phyloP scores from a whole-genome alignment of 2,888 invertebrate genomes.

The Anoncus sp. region DNA sequence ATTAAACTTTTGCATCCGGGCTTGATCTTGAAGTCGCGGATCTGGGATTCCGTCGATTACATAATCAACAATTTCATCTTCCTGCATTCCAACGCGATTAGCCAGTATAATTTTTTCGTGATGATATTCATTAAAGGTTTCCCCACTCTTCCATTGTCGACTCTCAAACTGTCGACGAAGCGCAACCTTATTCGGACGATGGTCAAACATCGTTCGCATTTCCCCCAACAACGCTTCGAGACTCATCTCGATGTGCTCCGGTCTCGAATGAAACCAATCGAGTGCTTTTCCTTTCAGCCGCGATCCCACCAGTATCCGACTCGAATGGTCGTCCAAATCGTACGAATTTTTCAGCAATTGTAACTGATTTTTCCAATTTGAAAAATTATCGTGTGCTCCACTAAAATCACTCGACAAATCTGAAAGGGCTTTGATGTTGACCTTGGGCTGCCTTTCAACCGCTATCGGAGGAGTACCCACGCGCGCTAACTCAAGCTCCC shows the following conservation, averaged over 20 bases:
- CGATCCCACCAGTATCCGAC: slow-evolving; percentile 42
- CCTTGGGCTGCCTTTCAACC: slow-evolving; percentile 16
- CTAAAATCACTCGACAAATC: slow-evolving; percentile 32
- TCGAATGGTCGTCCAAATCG: slow-evolving; percentile 20
- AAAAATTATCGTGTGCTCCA: slow-evolving; percentile 21
- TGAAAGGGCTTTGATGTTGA: slow-evolving; percentile 7
- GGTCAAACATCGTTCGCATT: slow-evolving; percentile 52
- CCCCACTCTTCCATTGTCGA: slow-evolving; percentile 39
- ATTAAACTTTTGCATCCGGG: slow-evolving; percentile 40
- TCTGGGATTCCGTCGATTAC: slow-evolving; percentile 54
- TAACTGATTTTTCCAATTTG: slow-evolving; percentile 38
- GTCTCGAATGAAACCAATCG: slow-evolving; percentile 60
- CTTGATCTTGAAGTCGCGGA: slow-evolving; percentile 36
- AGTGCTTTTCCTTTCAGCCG: slow-evolving; percentile 48
- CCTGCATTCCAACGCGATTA: slow-evolving; percentile 47
- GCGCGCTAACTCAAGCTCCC: slow-evolving; percentile 26
- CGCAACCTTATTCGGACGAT: slow-evolving; percentile 30
- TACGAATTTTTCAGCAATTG: slow-evolving; percentile 26
- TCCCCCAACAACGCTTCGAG: slow-evolving; percentile 23
- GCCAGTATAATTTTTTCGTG: slow-evolving; percentile 52
- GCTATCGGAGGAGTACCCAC: neutral
- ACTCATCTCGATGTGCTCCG: slow-evolving; percentile 51
- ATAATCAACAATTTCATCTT: slow-evolving; percentile 56
- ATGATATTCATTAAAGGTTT: slow-evolving; percentile 51
- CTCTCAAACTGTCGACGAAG: slow-evolving; percentile 34